These are phyloP conservation scores for Heliconius melpomene DNA, from an alignment of 1,140 invertebrate genomes.

Conservation along the genomic window DNA sequence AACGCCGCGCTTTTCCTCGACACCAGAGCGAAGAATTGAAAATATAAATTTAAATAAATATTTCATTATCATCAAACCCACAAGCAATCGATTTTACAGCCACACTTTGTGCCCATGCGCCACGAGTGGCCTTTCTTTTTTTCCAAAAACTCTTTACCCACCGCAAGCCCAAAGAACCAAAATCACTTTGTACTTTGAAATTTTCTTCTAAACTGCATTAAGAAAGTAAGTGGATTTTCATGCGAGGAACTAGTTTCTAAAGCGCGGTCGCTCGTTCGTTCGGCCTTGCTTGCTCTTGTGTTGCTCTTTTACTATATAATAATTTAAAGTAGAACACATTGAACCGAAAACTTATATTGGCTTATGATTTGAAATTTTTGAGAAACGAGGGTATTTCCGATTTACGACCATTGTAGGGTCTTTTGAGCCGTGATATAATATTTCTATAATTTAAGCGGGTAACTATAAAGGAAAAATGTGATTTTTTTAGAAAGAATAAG, in stretches of 20 bases:
- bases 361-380: not conserved
- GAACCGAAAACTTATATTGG: not conserved
- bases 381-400: not conserved
- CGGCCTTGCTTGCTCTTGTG: not conserved
- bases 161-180: not conserved
- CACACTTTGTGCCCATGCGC: no score
- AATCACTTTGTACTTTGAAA: conserved; percentile 6
- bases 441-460: no score
- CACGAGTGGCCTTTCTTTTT: no score
- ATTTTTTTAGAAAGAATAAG: no score
- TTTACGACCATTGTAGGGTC: not conserved
- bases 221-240: conserved; percentile 6
- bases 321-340: not conserved
- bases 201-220: conserved; percentile 15
- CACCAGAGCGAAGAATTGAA: no score
- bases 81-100: no score
- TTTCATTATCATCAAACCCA: no score
- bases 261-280: conserved; percentile 3
- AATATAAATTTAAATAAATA: no score
- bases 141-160: not conserved
- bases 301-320: conserved; percentile 12
- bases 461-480: no score
- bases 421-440: not conserved
- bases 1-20: no score
- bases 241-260: conserved; percentile 2